Evolutionary conservation across 1,140 invertebrate species (phyloP).

Genomic region (Rhopalosiphum padi): DNA sequence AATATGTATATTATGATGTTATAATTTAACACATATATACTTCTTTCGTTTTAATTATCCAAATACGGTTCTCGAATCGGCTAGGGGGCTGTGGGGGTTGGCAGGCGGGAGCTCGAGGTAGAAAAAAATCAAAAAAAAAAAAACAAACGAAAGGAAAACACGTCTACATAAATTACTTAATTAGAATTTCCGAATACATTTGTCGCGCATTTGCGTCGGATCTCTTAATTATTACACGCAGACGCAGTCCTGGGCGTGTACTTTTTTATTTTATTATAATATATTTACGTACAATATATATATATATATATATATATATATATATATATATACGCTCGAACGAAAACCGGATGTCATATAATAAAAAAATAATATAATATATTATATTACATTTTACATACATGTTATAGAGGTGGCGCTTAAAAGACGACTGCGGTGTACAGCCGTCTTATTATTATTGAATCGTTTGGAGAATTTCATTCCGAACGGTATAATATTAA

Average conservation of each 20-base stretch:
- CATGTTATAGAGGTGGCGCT: not conserved
- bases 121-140: not conserved
- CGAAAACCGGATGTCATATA: constrained; percentile 28
- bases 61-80: not conserved
- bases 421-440: not conserved
- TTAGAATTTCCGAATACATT: constrained; percentile 37
- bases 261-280: not conserved
- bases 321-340: not conserved
- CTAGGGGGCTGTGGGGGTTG: not conserved
- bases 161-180: constrained; percentile 18
- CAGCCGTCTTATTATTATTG: not conserved
- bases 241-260: not conserved
- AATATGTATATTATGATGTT: constrained; percentile 19
- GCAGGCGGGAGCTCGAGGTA: not conserved
- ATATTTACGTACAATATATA: not conserved
- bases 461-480: not conserved
- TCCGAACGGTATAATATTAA: not conserved
- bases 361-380: not conserved
- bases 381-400: not conserved
- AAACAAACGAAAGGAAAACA: not conserved
- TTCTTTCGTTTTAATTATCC: constrained; percentile 31
- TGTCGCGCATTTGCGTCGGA: constrained; percentile 18
- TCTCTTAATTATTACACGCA: constrained; percentile 30
- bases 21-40: not conserved
- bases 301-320: not conserved